Evolutionary conservation across 2,797 vertebrate genomes (phyloP).

Genomic region (Neopelma chrysocephalum): DNA sequence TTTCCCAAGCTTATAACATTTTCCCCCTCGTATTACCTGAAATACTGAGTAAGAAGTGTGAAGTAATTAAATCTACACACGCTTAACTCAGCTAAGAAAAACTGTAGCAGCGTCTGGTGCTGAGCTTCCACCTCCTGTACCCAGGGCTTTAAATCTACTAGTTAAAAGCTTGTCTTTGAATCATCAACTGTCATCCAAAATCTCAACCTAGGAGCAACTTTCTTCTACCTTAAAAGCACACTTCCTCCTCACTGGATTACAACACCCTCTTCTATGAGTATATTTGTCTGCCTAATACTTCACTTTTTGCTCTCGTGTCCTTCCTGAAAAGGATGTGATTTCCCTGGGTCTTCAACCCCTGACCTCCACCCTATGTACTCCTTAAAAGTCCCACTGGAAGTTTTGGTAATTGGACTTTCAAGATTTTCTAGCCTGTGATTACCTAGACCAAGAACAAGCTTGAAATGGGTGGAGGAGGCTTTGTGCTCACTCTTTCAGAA

Average conservation of each 20-base stretch:
- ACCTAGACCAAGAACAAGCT: not conserved
- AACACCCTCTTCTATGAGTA: not conserved
- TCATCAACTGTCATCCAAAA: not conserved
- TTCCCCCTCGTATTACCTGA: not conserved
- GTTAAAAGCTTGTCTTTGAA: not conserved
- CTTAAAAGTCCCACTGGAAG: not conserved
- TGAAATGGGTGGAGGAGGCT: not conserved
- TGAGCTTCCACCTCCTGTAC: not conserved
- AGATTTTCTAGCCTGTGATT: not conserved
- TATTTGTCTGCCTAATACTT: not conserved
- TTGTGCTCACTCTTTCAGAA: not conserved
- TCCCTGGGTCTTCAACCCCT: not conserved
- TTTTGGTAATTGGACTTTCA: not conserved
- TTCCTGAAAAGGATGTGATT: not conserved
- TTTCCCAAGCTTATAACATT: conserved; percentile 3
- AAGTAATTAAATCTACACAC: conserved; percentile 32
- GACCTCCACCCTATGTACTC: not conserved
- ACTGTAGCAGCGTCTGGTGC: not conserved
- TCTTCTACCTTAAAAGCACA: not conserved
- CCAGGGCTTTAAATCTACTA: not conserved
- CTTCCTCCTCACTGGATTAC: not conserved
- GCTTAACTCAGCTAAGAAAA: conserved; percentile 42
- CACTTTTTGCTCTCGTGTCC: not conserved
- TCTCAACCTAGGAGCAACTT: not conserved
- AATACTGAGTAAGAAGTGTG: conserved; percentile 22